These are phyloP conservation scores for Salarias fasciatus DNA, from an alignment of 2,797 vertebrate species.

Conservation along the genomic window DNA sequence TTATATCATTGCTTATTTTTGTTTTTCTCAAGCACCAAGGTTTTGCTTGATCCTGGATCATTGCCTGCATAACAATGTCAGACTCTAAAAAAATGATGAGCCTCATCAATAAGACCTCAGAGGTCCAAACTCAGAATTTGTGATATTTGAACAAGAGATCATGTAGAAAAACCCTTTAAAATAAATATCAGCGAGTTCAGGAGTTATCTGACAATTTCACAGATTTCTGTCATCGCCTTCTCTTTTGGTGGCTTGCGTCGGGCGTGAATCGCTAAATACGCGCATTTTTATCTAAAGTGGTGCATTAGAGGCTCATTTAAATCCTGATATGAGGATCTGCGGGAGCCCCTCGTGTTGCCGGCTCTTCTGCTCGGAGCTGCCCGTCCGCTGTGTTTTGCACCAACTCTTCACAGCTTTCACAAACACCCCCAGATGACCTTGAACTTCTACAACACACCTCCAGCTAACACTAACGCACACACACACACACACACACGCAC, in stretches of 20 bases:
- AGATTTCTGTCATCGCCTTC: neutral
- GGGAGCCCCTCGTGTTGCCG: neutral
- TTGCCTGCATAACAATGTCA: no score
- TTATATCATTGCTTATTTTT: no score
- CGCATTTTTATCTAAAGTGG: neutral
- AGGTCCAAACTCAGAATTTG: no score
- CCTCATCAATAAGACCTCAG: no score
- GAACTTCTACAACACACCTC: constrained; percentile 62
- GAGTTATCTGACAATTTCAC: neutral
- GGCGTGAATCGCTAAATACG: constrained; percentile 23
- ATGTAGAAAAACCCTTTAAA: neutral
- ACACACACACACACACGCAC: constrained; percentile 46
- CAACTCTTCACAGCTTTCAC: constrained; percentile 27
- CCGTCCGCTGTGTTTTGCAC: constrained; percentile 22
- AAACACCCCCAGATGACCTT: constrained; percentile 57
- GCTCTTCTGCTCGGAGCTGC: constrained; percentile 20
- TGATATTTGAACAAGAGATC: no score
- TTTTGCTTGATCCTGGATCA: no score
- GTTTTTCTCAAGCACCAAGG: no score
- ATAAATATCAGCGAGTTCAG: constrained; percentile 1
- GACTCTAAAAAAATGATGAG: no score
- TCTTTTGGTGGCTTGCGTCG: constrained; percentile 15
- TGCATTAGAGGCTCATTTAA: neutral
- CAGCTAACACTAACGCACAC: constrained; percentile 15
- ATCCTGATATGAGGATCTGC: neutral